Conservation (phyloP, 2,797 vertebrate species). For the Diplodus puntazzo region DNA sequence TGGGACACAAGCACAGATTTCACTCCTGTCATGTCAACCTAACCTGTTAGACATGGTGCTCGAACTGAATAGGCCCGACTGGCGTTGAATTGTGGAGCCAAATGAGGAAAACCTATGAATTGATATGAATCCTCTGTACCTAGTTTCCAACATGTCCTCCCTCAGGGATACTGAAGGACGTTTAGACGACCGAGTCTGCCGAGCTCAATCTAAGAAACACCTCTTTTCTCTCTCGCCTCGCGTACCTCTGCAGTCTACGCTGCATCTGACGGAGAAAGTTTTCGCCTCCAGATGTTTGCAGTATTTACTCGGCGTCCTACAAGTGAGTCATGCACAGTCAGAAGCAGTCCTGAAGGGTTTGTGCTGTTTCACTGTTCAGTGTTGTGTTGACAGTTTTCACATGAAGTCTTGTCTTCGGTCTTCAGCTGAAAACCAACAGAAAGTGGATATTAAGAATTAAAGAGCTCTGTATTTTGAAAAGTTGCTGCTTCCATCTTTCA, state of each 20-base stretch:
- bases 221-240: background rate
- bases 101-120: background rate
- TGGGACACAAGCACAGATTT: background rate
- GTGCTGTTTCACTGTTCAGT: background rate
- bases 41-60: background rate
- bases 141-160: background rate
- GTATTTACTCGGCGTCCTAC: background rate
- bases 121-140: background rate
- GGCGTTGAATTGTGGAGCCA: background rate
- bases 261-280: background rate
- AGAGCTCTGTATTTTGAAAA: slow-evolving; percentile 45
- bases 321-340: background rate
- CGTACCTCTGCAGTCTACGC: background rate
- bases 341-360: background rate
- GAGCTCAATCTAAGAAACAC: background rate
- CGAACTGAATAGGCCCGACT: background rate
- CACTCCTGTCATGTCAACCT: background rate
- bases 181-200: background rate
- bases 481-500: background rate
- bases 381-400: slow-evolving; percentile 5
- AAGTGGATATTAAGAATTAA: slow-evolving; percentile 39
- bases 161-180: background rate
- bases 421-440: slow-evolving; percentile 17
- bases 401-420: background rate
- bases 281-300: background rate